Conservation (phyloP, 2,797 vertebrate species). For the Carapus acus region DNA sequence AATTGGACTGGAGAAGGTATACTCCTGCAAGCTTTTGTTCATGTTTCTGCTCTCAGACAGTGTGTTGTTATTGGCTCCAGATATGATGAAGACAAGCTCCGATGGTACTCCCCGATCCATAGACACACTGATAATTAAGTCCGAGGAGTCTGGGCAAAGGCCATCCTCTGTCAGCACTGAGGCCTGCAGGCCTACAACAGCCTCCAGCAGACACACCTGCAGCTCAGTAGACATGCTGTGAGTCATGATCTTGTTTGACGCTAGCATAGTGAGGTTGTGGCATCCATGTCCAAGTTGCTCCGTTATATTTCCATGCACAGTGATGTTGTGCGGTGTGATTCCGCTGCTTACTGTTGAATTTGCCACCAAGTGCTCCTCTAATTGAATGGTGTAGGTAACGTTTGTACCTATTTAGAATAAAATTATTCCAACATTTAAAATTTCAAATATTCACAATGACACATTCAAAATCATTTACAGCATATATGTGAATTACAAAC, state of each 20-base stretch:
- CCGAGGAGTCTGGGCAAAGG: slow-evolving; percentile 67
- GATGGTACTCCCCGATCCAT: slow-evolving; percentile 72
- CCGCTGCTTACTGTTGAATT: slow-evolving; percentile 62
- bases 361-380: slow-evolving; percentile 60
- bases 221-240: slow-evolving; percentile 50
- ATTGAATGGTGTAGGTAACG: slow-evolving; percentile 74
- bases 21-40: slow-evolving; percentile 49
- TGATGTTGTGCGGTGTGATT: slow-evolving; percentile 72
- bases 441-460: neutral
- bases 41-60: slow-evolving; percentile 67
- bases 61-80: slow-evolving; percentile 58
- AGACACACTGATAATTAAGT: slow-evolving; percentile 75
- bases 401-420: slow-evolving; percentile 68
- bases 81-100: slow-evolving; percentile 72
- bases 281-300: slow-evolving; percentile 72
- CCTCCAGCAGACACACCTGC: slow-evolving; percentile 75
- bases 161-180: slow-evolving; percentile 52
- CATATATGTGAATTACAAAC: slow-evolving; percentile 60
- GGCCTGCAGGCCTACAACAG: slow-evolving; percentile 73
- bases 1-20: slow-evolving; percentile 60
- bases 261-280: slow-evolving; percentile 74
- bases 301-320: slow-evolving; percentile 63
- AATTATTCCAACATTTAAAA: neutral
- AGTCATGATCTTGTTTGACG: slow-evolving; percentile 61
- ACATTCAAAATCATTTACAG: neutral